Conservation (phyloP, 2,113 vertebrate species). For the Oxygymnocypris stewartii region DNA sequence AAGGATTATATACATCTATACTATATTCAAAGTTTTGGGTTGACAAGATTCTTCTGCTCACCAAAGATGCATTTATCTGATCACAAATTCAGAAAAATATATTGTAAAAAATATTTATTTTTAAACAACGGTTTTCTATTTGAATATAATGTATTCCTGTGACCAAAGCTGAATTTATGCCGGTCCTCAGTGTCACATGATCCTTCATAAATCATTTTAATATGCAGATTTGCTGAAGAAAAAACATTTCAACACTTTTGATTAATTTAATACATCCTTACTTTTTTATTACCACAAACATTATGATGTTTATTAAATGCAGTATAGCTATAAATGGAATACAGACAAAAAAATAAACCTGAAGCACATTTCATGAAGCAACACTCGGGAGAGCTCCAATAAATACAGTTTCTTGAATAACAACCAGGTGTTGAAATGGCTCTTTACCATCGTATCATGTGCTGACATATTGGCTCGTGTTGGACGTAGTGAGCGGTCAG, state of each 20-base stretch:
- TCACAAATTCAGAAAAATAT: too few species aligned
- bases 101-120: too few species aligned
- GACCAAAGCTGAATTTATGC: background rate
- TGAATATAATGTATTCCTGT: background rate
- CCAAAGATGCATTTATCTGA: too few species aligned
- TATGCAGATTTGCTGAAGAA: background rate
- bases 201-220: background rate
- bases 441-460: background rate
- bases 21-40: too few species aligned
- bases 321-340: background rate
- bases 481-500: background rate
- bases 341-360: background rate
- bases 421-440: too few species aligned
- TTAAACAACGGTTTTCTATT: too few species aligned
- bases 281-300: too few species aligned
- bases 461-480: background rate
- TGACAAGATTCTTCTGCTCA: too few species aligned
- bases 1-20: too few species aligned
- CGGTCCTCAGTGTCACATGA: background rate
- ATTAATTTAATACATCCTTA: background rate
- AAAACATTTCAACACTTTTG: background rate
- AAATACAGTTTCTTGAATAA: too few species aligned
- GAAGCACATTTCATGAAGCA: background rate
- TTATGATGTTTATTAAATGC: background rate
- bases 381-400: background rate